These are phyloP conservation scores for Etheostoma nigrum DNA, from an alignment of 2,797 vertebrate species.

Conservation along the genomic window DNA sequence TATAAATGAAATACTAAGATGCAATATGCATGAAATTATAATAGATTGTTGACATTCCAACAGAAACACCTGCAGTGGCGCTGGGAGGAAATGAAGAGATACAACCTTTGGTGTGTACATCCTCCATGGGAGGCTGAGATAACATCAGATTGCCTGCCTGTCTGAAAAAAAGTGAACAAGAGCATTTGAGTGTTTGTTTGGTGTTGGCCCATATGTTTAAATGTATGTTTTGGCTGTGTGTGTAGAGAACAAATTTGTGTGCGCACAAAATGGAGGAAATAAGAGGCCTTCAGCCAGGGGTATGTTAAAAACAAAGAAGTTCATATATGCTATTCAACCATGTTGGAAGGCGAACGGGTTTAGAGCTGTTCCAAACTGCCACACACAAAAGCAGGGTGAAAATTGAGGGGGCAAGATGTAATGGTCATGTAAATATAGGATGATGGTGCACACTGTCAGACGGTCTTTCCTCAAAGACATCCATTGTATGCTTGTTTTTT, in stretches of 20 bases:
- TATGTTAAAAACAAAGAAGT: not conserved
- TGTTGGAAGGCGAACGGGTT: not conserved
- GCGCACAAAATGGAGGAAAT: not conserved
- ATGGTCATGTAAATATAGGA: too few species aligned
- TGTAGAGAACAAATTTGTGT: not conserved
- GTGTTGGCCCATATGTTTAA: slow-evolving; percentile 6
- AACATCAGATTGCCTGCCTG: slow-evolving; percentile 39
- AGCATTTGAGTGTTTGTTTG: slow-evolving; percentile 3
- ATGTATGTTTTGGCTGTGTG: not conserved
- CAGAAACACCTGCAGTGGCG: slow-evolving; percentile 52
- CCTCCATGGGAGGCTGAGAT: slow-evolving; percentile 25
- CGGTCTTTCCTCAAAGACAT: too few species aligned
- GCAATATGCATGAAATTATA: too few species aligned
- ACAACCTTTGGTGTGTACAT: slow-evolving; percentile 22
- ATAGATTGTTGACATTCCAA: slow-evolving; percentile 26
- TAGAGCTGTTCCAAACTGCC: not conserved
- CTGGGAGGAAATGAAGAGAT: slow-evolving; percentile 50
- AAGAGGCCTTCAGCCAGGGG: not conserved
- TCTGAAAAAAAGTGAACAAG: too few species aligned
- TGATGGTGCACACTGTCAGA: too few species aligned
- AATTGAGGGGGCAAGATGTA: not conserved
- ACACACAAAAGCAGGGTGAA: not conserved
- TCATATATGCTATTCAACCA: not conserved
- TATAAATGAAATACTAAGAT: too few species aligned
- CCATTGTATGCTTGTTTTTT: too few species aligned